Evolutionary conservation across 2,113 vertebrate species (phyloP).

Genomic region (Laticauda colubrina): DNA sequence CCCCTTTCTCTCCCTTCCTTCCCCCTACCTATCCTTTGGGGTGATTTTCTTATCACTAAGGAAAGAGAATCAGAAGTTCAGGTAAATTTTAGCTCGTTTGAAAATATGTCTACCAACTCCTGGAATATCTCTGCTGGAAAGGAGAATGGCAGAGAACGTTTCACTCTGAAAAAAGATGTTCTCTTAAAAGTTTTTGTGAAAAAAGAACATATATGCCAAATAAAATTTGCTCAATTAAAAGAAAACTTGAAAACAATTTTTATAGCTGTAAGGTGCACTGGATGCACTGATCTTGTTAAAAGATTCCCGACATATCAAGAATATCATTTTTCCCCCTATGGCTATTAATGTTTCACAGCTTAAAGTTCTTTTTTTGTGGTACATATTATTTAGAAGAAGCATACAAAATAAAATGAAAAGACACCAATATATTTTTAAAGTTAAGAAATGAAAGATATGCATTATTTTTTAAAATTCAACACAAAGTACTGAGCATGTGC

Average conservation of each 20-base stretch:
- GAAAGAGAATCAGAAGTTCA: slow-evolving; percentile 17
- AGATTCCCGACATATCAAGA: not conserved
- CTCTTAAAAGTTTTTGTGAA: not conserved
- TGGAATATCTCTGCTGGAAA: not conserved
- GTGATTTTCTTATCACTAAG: slow-evolving; percentile 25
- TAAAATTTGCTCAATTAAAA: slow-evolving; percentile 6
- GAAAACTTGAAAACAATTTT: not conserved
- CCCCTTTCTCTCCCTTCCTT: not conserved
- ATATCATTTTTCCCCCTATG: not conserved
- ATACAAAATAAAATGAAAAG: not conserved
- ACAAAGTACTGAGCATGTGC: not conserved
- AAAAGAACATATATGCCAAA: not conserved
- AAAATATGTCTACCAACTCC: not conserved
- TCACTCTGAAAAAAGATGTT: not conserved
- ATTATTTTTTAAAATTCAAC: not conserved
- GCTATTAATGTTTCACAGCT: not conserved
- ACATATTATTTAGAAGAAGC: not conserved
- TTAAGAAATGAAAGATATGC: not conserved
- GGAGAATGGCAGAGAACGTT: not conserved
- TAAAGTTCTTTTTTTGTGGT: not conserved
- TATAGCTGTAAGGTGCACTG: not conserved
- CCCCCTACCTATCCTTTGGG: not conserved
- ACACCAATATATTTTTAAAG: not conserved
- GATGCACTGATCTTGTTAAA: not conserved
- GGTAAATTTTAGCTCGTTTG: not conserved